Evolutionary conservation across 2,797 vertebrate species (phyloP), one percentile per base, ranked within the genome.

Genomic region (Eurystomus glaucurus): DNA sequence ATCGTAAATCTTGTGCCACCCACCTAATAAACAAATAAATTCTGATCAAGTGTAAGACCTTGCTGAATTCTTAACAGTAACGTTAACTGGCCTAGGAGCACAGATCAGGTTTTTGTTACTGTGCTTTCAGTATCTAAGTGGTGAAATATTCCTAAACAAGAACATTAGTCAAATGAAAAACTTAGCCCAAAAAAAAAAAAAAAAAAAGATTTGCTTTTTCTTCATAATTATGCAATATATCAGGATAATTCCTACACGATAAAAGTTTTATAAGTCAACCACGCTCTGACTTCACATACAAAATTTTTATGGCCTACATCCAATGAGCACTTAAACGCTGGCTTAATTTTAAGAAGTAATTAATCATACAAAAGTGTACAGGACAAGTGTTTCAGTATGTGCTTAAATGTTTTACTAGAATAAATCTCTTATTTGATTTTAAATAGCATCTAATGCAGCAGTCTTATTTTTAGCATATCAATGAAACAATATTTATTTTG

Each of bases 341-440:
- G 86, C 74, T 92, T 96, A 94, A 96, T 87, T 94, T 96, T 91
- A 94, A 96, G 80, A 96, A 90, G 88, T 54, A 92, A 95, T 93
- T 87, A 89, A 91, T 94, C 92, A 89, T 25, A 85, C 35, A 60
- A 89, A 94, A 87, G 68, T 51, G 51, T 83, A 91, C 64, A 87
- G 86, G 48, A 75, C 2, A 96, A 93, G 64, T 80, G 75, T 94
- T 96, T 95, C 77, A 57, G 51, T 74, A 74, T 15, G 13, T 57
- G 57, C 64, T 93, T 68, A 87, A 85, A 90, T 70, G 41, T n/a
- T 94, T 85, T 62, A 82, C 51, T 52, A 81, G n/a, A 88, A 69
- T 58, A 94, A 92, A 93, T 41, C 62, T 69, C 55, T 65, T 70
- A 50, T 72, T 95, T 91, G 3, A 72, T 88, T 96, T 97, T 76